Evolutionary conservation across 1,140 invertebrate genomes (phyloP).

Genomic region (Hetaerina americana): DNA sequence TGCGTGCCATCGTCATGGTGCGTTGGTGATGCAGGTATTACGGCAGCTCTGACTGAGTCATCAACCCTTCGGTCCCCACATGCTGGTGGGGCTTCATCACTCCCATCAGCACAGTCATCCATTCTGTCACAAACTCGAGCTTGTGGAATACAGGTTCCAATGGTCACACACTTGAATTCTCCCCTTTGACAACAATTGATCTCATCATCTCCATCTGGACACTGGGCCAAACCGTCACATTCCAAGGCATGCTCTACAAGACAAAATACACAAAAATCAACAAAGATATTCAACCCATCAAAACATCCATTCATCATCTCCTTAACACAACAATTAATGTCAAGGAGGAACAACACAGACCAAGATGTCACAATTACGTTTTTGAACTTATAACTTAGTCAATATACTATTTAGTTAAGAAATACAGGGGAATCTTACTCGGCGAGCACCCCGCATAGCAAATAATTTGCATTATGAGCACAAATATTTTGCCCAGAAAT

Average conservation of each 20-base stretch:
- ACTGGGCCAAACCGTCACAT: conserved; percentile 60
- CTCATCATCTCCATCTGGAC: conserved; percentile 53
- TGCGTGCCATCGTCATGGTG: neutral
- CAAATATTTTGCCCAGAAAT: too few relatives aligned
- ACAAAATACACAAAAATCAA: too few relatives aligned
- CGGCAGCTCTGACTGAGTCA: neutral
- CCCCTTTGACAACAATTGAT: conserved; percentile 38
- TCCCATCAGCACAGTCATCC: conserved; percentile 57
- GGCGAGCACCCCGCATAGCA: too few relatives aligned
- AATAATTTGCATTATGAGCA: too few relatives aligned
- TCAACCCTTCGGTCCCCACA: conserved; percentile 26
- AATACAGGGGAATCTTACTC: too few relatives aligned
- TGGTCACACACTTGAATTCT: conserved; percentile 46
- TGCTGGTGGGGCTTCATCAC: conserved; percentile 48
- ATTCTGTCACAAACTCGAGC: conserved; percentile 48
- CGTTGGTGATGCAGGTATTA: neutral
- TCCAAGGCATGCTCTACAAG: conserved; percentile 37
- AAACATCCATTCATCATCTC: too few relatives aligned
- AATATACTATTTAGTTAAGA: too few relatives aligned
- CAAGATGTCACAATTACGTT: too few relatives aligned
- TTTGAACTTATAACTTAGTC: too few relatives aligned
- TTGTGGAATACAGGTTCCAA: conserved; percentile 42
- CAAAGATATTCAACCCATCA: too few relatives aligned
- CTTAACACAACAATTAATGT: too few relatives aligned
- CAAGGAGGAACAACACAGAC: too few relatives aligned